Percentiles rank a stretch among this genome's conserved stretches.
phyloP scores from a whole-genome alignment of 2,888 invertebrate genomes.

The Galerucella nymphaeae region DNA sequence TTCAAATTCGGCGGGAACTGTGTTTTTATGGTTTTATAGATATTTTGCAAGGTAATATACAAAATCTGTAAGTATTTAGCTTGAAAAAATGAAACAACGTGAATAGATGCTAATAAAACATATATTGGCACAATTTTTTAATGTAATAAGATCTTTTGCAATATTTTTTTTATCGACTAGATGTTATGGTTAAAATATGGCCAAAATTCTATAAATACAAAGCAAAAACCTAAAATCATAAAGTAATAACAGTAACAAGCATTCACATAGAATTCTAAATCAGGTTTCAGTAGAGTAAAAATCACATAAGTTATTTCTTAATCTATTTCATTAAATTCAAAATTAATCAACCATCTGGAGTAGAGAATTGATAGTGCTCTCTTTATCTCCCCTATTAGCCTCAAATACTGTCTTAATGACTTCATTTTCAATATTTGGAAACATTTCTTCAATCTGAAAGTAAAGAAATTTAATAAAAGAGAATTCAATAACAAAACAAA shows the following conservation, averaged over 20 bases:
- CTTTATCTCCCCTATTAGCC: constrained; percentile 89
- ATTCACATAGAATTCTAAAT: constrained; percentile 25
- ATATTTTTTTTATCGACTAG: constrained; percentile 20
- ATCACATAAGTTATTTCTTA: constrained; percentile 19
- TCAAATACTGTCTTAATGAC: constrained; percentile 92
- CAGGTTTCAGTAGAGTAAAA: constrained; percentile 17
- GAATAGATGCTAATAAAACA: constrained; percentile 3
- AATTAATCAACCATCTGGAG: constrained; percentile 84
- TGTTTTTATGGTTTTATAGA: neutral
- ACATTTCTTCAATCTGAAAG: constrained; percentile 91
- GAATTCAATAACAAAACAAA: neutral
- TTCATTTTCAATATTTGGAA: constrained; percentile 93
- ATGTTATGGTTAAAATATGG: constrained; percentile 20
- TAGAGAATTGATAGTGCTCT: constrained; percentile 88
- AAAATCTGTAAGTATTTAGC: neutral
- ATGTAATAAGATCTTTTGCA: constrained; percentile 3
- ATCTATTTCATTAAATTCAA: constrained; percentile 8
- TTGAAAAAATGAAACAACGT: constrained; percentile 9
- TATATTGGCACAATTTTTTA: constrained; percentile 28
- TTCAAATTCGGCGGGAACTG: too few species aligned
- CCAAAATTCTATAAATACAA: constrained; percentile 17
- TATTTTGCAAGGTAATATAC: neutral
- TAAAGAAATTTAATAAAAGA: constrained; percentile 19
- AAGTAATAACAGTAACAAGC: constrained; percentile 28
- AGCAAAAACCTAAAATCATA: constrained; percentile 19